Percentiles rank a stretch among this genome's conserved stretches.
These are phyloP conservation scores for Leuciscus idus DNA, from an alignment of 2,113 vertebrate genomes.

Conservation along the genomic window DNA sequence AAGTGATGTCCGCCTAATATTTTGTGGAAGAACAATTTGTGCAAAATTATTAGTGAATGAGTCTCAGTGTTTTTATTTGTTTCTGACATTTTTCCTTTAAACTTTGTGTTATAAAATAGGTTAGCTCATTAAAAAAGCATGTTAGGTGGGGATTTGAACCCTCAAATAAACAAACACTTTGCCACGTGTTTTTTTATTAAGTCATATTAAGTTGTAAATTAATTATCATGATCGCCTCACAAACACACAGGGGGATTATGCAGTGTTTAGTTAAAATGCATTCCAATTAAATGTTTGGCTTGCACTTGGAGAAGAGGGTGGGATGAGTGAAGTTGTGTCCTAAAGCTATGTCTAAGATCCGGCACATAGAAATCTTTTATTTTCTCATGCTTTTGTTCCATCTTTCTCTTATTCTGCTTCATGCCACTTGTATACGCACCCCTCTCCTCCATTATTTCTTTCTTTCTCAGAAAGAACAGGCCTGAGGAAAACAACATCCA, in stretches of 20 bases:
- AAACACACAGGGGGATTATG: neutral
- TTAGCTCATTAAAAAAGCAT: neutral
- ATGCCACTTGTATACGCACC: neutral
- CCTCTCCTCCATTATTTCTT: conserved; percentile 10
- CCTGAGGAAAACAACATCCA: conserved; percentile 24
- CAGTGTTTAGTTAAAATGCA: neutral
- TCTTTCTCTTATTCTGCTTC: conserved; percentile 1
- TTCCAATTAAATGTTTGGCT: neutral
- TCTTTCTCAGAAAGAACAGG: conserved; percentile 10
- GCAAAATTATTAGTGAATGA: neutral
- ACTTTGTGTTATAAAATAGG: neutral
- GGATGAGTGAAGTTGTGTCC: neutral
- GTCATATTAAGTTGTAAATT: neutral
- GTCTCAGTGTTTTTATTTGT: neutral
- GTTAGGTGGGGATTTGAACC: neutral
- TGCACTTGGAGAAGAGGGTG: neutral
- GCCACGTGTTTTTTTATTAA: neutral
- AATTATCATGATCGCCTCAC: neutral
- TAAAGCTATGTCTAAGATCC: neutral
- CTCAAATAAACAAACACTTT: neutral
- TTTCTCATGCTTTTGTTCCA: neutral
- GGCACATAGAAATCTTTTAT: neutral
- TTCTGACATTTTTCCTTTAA: neutral
- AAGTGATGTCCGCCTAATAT: too few relatives aligned
- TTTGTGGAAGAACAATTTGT: too few relatives aligned